Percentiles rank a stretch among this genome's conserved stretches.
phyloP scores from a whole-genome alignment of 2,113 vertebrate genomes.

The Rhegmatorhina hoffmannsi region DNA sequence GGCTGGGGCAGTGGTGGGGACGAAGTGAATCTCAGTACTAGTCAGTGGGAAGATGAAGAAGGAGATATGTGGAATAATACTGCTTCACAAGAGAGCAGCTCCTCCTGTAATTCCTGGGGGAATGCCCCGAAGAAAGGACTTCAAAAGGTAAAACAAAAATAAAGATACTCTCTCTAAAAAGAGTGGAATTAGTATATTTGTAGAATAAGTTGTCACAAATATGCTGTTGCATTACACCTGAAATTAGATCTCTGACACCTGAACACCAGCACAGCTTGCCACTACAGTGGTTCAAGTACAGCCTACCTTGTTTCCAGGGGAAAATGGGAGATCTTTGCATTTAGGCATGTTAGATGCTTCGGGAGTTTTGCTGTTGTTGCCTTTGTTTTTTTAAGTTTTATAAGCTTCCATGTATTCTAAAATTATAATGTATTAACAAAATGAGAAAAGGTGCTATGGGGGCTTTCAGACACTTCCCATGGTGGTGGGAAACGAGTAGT shows the following conservation, averaged over 20 bases:
- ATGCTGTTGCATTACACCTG: background rate
- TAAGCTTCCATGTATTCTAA: background rate
- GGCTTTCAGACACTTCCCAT: background rate
- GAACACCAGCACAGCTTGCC: background rate
- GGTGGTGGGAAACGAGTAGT: background rate
- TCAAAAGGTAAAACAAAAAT: constrained; percentile 82
- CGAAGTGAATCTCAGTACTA: constrained; percentile 83
- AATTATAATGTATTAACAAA: background rate
- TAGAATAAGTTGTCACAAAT: background rate
- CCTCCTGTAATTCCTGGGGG: constrained; percentile 93
- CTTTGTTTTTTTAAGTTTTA: constrained; percentile 7
- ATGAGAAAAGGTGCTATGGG: background rate
- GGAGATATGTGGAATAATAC: constrained; percentile 94
- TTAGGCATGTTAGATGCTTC: background rate
- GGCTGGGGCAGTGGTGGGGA: constrained; percentile 93
- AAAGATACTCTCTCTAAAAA: background rate
- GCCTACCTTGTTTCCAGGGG: constrained; percentile 6
- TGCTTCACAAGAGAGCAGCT: constrained; percentile 90
- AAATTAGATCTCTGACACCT: background rate
- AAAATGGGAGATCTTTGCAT: background rate
- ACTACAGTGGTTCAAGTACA: constrained; percentile 42
- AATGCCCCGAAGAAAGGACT: constrained; percentile 89
- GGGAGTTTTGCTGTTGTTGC: background rate
- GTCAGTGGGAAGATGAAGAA: constrained; percentile 94
- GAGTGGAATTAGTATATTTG: background rate